Evolutionary conservation across 1,140 invertebrate species (phyloP).

Genomic region (Bombus vancouverensis): DNA sequence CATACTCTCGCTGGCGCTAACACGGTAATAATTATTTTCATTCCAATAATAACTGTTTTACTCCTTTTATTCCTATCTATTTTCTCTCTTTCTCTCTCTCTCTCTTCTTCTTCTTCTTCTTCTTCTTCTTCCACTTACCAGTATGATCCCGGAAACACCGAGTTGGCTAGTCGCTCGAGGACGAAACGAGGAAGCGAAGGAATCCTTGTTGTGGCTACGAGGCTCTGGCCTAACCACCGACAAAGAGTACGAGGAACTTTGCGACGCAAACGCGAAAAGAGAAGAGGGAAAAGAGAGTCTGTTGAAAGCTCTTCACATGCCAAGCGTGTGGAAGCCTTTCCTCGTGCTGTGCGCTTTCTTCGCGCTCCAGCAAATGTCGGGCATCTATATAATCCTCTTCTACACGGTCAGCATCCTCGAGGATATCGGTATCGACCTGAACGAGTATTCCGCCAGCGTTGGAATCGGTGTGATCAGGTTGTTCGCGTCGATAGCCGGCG

Average conservation of each 20-base stretch:
- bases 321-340: slow-evolving; percentile 86
- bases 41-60: no score
- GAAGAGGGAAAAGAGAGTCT: slow-evolving; percentile 51
- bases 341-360: slow-evolving; percentile 86
- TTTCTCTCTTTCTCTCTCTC: background rate
- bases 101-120: no score
- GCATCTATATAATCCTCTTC: slow-evolving; percentile 90
- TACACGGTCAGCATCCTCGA: slow-evolving; percentile 89
- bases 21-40: slow-evolving; percentile 64
- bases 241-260: slow-evolving; percentile 68
- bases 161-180: slow-evolving; percentile 86
- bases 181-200: slow-evolving; percentile 84
- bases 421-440: slow-evolving; percentile 86
- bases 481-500: slow-evolving; percentile 86
- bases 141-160: slow-evolving; percentile 87
- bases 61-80: background rate
- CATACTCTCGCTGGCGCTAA: slow-evolving; percentile 80
- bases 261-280: slow-evolving; percentile 54
- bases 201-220: slow-evolving; percentile 86
- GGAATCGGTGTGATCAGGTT: slow-evolving; percentile 88
- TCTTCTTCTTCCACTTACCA: slow-evolving; percentile 33
- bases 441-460: slow-evolving; percentile 88
- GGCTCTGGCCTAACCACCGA: slow-evolving; percentile 80
- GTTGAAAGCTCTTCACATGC: slow-evolving; percentile 58
- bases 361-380: slow-evolving; percentile 87